These are phyloP conservation scores for Chaetura pelagica DNA, from an alignment of 2,113 vertebrate species.

Conservation along the genomic window DNA sequence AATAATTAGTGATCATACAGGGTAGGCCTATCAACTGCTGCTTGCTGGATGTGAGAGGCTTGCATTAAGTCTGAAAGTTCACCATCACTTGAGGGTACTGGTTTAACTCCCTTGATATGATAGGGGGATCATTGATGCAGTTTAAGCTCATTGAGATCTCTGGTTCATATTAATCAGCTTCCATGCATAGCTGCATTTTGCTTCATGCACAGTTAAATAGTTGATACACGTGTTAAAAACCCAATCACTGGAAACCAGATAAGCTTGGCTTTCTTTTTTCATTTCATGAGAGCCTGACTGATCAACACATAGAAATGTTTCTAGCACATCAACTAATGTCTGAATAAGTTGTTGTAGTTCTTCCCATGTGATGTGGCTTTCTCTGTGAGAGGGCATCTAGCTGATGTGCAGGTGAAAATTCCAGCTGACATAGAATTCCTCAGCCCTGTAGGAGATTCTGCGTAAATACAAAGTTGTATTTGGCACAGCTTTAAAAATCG, in stretches of 20 bases:
- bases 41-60: not conserved
- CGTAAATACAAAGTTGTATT: not conserved
- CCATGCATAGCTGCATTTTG: not conserved
- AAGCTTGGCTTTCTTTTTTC: not conserved
- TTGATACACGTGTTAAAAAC: not conserved
- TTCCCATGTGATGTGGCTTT: fast-evolving
- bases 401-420: not conserved
- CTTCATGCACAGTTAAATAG: not conserved
- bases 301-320: not conserved
- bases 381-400: not conserved
- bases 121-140: not conserved
- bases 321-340: not conserved
- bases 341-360: not conserved
- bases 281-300: not conserved
- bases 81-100: fast-evolving
- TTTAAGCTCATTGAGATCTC: not conserved
- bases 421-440: not conserved
- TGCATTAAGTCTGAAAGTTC: not conserved
- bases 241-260: not conserved
- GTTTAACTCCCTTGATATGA: not conserved
- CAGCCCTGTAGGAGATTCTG: not conserved
- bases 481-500: not conserved
- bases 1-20: not conserved
- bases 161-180: not conserved
- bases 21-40: not conserved